Conservation (phyloP, 2,797 vertebrate genomes). For the Halcyon chelicuti region DNA sequence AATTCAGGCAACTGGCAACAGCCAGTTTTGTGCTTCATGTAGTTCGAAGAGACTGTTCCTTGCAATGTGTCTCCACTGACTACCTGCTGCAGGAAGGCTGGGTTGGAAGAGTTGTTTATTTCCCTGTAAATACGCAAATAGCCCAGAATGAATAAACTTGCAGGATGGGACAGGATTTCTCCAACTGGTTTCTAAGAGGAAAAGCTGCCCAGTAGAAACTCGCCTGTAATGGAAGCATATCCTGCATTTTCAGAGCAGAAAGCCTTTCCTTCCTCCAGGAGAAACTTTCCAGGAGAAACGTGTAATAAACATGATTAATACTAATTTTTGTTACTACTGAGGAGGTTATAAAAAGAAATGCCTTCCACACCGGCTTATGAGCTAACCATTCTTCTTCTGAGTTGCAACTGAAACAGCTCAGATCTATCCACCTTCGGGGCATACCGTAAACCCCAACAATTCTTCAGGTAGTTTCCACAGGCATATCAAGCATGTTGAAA, state of each 20-base stretch:
- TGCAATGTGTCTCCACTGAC: background rate
- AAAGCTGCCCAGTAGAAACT: background rate
- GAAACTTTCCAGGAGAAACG: background rate
- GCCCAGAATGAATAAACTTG: background rate
- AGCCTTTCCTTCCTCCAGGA: background rate
- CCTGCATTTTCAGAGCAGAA: background rate
- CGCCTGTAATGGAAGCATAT: background rate
- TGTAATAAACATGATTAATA: background rate
- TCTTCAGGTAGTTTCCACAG: slow-evolving; percentile 15
- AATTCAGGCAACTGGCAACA: background rate
- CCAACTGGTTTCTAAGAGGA: background rate
- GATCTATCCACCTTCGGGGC: background rate
- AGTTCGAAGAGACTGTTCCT: background rate
- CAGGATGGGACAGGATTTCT: background rate
- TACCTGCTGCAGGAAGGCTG: background rate
- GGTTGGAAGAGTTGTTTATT: background rate
- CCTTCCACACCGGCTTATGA: background rate
- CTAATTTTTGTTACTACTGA: background rate
- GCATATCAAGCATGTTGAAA: background rate
- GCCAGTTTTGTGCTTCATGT: background rate
- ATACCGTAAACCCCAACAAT: background rate
- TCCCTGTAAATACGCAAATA: background rate
- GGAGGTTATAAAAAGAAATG: background rate
- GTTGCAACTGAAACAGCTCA: background rate
- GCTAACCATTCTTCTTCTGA: background rate